Percentiles rank a stretch among this genome's conserved stretches.
Conservation (phyloP, 1,140 invertebrate genomes). For the Cyclina sinensis region DNA sequence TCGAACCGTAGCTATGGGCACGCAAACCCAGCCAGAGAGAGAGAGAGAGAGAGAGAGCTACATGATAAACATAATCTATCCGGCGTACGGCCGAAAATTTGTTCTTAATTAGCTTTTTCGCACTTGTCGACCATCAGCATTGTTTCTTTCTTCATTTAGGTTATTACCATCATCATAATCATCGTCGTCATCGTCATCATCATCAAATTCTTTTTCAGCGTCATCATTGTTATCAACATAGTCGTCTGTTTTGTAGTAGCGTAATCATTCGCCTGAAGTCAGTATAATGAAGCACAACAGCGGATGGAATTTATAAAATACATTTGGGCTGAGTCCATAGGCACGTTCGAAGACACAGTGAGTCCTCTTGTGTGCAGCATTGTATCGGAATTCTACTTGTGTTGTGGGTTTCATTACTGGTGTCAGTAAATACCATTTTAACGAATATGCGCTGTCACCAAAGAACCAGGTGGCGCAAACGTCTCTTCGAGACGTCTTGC, state of each 20-base stretch:
- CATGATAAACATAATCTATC: too few species aligned
- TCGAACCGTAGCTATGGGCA: too few species aligned
- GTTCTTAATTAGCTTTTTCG: too few species aligned
- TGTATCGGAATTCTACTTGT: neutral
- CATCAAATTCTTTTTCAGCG: too few species aligned
- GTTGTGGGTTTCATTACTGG: neutral
- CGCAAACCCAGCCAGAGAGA: too few species aligned
- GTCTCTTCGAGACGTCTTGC: neutral
- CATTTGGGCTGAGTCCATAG: neutral
- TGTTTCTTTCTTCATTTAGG: too few species aligned
- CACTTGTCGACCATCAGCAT: too few species aligned
- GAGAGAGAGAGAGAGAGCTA: too few species aligned
- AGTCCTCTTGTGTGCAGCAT: neutral
- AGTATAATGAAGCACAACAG: neutral
- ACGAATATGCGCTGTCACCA: constrained; percentile 1
- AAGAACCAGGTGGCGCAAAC: neutral
- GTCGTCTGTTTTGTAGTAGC: neutral
- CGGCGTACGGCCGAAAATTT: too few species aligned
- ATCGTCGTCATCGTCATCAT: neutral
- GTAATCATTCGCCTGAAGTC: too few species aligned
- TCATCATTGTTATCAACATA: neutral
- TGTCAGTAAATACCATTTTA: neutral
- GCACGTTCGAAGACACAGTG: neutral
- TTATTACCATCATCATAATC: neutral
- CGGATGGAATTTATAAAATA: neutral